Base-by-base conservation (phyloP, 2,113 vertebrate genomes). In the Cochlearius cochlearius region DNA sequence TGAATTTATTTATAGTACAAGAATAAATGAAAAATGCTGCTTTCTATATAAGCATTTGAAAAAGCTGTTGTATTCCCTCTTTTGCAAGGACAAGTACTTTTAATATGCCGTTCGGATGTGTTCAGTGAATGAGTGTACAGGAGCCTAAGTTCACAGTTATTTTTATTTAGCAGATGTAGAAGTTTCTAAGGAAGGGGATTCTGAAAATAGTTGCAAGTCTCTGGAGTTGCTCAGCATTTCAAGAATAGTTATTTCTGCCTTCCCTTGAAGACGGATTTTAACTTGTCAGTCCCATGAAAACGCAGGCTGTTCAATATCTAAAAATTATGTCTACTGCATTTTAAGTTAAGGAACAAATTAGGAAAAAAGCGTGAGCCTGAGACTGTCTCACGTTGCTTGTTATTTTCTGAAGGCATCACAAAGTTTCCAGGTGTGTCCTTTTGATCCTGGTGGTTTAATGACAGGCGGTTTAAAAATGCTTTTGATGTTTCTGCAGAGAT, bases 151-250 rank as follows among this genome's bases (percentile, higher is more conserved):
- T 90, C 38, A 45, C 36, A 41, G 82, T 78, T 93, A 78, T 80
- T 95, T 96, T 90, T 74, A 22, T 92, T 90, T 83, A 90, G 88
- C 96, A 86, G 72, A 86, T 77, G 67, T 67, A 66, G 41, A 88
- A 69, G 56, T 80, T 90, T 90, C 75, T 66, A 56, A 64, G 68
- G 64, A 80, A 64, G 27, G 26, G 25, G 18, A 41, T 86, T 81
- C 83, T 94, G 88, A 88, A 95, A 93, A 94, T 77, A 96, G 91
- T 67, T 67, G 36, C 25, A 11, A 78, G 50, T 56, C 63, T 79
- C 81, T 78, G 53, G 36, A 60, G 63, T 88, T 58, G n/a, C 71
- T 88, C 55, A 75, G 72, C 56, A n/a, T 84, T 88, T 88, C 75
- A 91, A 92, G 75, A 77, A 32, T 14, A 69, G 50, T 43, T 90